Conservation (phyloP, 2,888 invertebrate species). For the Chaitophorus viminalis region DNA sequence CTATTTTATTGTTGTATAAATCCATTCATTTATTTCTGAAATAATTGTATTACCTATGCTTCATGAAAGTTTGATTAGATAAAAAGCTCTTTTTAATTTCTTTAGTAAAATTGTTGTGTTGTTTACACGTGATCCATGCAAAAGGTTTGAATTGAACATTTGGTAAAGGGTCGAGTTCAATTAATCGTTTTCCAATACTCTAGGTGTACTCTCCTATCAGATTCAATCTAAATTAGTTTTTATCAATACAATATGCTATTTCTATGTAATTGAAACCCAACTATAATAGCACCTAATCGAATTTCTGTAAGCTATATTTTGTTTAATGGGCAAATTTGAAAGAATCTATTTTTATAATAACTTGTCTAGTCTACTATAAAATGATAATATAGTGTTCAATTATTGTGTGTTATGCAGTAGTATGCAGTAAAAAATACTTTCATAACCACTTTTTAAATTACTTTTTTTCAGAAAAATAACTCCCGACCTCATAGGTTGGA, state of each 20-base stretch:
- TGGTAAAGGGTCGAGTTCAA: slow-evolving; percentile 30
- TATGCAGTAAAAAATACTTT: not conserved
- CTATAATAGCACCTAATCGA: not conserved
- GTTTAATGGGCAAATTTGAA: not conserved
- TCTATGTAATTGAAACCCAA: not conserved
- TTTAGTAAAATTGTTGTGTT: slow-evolving; percentile 1
- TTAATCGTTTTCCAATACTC: slow-evolving; percentile 48
- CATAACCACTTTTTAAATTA: not conserved
- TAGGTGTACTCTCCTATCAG: not conserved
- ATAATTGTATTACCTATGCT: slow-evolving; percentile 17
- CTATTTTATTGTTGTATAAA: slow-evolving; percentile 10
- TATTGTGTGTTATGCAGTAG: not conserved
- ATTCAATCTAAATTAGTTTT: slow-evolving; percentile 10
- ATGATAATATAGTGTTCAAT: too few relatives aligned
- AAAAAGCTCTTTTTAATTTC: not conserved
- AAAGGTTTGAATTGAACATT: slow-evolving; percentile 20
- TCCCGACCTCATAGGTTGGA: not conserved
- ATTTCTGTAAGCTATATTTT: not conserved
- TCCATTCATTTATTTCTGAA: slow-evolving; percentile 27
- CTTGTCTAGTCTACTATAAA: too few relatives aligned
- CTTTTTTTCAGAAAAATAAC: not conserved
- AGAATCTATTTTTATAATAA: not conserved
- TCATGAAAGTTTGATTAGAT: not conserved
- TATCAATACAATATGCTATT: not conserved
- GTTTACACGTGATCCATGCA: slow-evolving; percentile 20